Base-by-base conservation (phyloP, 2,888 invertebrate species). In the Harpalus rubripes region DNA sequence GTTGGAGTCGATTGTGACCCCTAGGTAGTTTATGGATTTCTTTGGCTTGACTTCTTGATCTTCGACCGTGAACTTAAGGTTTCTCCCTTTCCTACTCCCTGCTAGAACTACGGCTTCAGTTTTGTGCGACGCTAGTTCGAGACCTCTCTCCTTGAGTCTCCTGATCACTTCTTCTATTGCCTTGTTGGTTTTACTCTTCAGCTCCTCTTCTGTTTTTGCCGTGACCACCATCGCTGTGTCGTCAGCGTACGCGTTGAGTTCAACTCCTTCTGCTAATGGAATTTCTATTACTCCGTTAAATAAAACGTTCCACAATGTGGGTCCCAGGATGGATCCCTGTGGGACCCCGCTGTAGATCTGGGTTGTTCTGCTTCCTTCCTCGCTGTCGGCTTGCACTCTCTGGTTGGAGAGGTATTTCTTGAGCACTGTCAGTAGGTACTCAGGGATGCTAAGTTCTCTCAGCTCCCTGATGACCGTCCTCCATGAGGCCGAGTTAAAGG, bases 41-140 rank as follows among this genome's bases (percentile, higher is more conserved):
- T 8, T 7, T 44, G 78, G 63, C 7, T 8, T 32, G 15, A 85
- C 56, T 2, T 63, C 16, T 4, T 5, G 10, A 16, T 10, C 81
- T 0, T 58, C 81, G 8, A 85, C 52, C 6, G 65, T 12, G 15
- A 86, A 79, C 4, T 16, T 10, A 4, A 86, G 26, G n/a, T 78
- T 63, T 26, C 58, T 56, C 74, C 86, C 41, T 58, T 84, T 86
- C 7, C 78, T 82, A 16, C 58, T 86, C 8, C 58, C 86, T n/a
- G 81, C 65, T 10, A 86, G 72, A 8, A 85, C 56, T 0, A 86
- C 63, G 0, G 85, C 61, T 44, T 86, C 86, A 1, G 85, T 86
- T 52, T 86, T 86, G 39, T 80, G 59, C 1, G 82, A 76, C 3
- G 81, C 86, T 7, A 85, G 58, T 18, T 81, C 8, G 7, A 87